phyloP scores from a whole-genome alignment of 2,888 invertebrate genomes.

The Ligdia adustata region DNA sequence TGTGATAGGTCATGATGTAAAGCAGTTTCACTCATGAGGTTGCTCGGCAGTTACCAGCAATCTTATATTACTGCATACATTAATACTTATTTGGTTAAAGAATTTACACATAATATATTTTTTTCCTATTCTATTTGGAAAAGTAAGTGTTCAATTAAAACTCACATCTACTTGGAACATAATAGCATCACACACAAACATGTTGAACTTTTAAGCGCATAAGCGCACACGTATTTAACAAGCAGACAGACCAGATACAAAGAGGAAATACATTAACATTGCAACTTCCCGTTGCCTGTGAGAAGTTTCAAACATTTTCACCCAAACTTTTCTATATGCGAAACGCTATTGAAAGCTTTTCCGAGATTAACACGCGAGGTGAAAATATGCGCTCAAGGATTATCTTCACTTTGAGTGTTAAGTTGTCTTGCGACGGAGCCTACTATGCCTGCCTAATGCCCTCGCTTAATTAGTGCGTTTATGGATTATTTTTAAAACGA shows the following conservation, averaged over 20 bases:
- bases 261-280: conserved; percentile 81
- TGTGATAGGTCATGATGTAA: too few relatives aligned
- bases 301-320: conserved; percentile 78
- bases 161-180: conserved; percentile 26
- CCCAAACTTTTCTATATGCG: conserved; percentile 78
- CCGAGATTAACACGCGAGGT: conserved; percentile 76
- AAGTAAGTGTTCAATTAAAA: conserved; percentile 29
- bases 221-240: conserved; percentile 54
- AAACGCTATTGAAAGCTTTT: conserved; percentile 79
- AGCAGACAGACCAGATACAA: conserved; percentile 72
- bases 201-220: conserved; percentile 39
- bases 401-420: conserved; percentile 62
- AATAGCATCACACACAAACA: conserved; percentile 36
- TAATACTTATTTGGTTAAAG: too few relatives aligned
- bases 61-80: too few relatives aligned
- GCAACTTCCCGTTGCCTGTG: conserved; percentile 68
- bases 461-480: too few relatives aligned
- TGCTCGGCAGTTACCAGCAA: too few relatives aligned
- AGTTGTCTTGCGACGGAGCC: conserved; percentile 65
- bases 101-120: too few relatives aligned
- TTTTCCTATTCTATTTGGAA: too few relatives aligned
- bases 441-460: too few relatives aligned
- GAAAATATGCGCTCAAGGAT: conserved; percentile 77
- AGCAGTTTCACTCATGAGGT: too few relatives aligned
- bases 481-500: too few relatives aligned